These are phyloP conservation scores for Trypoxylon attenuatum DNA, from an alignment of 2,888 invertebrate species.

Conservation along the genomic window DNA sequence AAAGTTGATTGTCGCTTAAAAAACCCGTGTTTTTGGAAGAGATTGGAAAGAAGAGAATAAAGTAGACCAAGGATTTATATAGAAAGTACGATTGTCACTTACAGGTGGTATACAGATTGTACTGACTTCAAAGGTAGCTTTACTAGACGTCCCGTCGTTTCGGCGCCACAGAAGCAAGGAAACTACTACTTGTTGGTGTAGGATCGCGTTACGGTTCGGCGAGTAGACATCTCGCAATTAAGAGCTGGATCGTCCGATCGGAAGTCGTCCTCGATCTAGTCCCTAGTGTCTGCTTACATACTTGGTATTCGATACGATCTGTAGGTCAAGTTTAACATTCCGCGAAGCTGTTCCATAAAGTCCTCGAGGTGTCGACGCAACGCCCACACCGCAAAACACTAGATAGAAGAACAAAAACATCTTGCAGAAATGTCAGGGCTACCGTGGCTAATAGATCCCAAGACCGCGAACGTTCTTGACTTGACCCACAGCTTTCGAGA, in stretches of 20 bases:
- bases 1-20: too few relatives aligned
- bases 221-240: slow-evolving; percentile 12
- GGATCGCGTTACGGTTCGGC: slow-evolving; percentile 15
- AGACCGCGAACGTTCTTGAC: not conserved
- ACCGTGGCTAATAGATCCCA: slow-evolving; percentile 1
- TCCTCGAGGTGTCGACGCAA: slow-evolving; percentile 21
- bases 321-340: slow-evolving; percentile 61
- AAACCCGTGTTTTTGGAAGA: too few relatives aligned
- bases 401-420: slow-evolving; percentile 12
- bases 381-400: slow-evolving; percentile 35
- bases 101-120: too few relatives aligned
- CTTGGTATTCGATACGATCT: slow-evolving; percentile 50
- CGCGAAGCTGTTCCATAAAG: slow-evolving; percentile 27
- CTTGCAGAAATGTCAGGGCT: slow-evolving; percentile 25
- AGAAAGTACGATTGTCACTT: not conserved
- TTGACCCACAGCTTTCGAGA: too few relatives aligned
- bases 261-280: slow-evolving; percentile 22
- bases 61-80: too few relatives aligned
- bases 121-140: too few relatives aligned
- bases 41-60: too few relatives aligned
- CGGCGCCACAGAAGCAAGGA: not conserved
- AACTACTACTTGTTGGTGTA: too few relatives aligned
- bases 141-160: too few relatives aligned
- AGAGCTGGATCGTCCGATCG: slow-evolving; percentile 9
- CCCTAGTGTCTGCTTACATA: slow-evolving; percentile 29